Evolutionary conservation across 64 coral and sea anemone species (phyloP), one percentile per base, ranked within the genome.

Genomic region (Pachyseris speciosa): DNA sequence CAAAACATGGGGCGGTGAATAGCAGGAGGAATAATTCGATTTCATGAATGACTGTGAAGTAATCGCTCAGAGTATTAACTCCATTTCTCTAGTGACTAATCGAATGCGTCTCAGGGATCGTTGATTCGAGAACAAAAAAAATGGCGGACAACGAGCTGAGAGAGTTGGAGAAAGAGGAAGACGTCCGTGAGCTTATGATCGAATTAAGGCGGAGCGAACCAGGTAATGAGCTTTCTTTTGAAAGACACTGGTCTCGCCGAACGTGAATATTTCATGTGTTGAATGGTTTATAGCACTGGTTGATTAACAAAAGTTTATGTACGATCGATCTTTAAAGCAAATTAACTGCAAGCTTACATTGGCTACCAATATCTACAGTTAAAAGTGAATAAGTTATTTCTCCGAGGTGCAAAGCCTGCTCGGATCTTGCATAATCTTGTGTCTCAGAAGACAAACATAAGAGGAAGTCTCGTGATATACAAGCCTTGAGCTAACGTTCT

Each of bases 141-240:
- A 97, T 97, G 95, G 95, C 95, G 91, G 95, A 97, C 29, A 89
- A 39, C 24, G 30, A 89, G 25, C 69, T 70, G 22, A 71, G 60
- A 74, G 91, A 94, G 57, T 67, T 38, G 1, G 27, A 40, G 5
- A 91, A 90, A 31, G 91, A 93, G 29, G 64, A 84, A 15, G 95
- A 96, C 1, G 86, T 90, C 42, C 79, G 71, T 30, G 86, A 93
- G 39, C 69, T 86, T 64, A 97, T 97, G 95, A 83, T 97, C 63
- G 95, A 97, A 80, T 83, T 97, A 37, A 97, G 76, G 77, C 95
- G 93, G 91, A 97, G 74, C 64, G 77, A 94, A n/a, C 95, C 95
- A 93, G 95, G 95, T 97, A 88, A 44, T 61, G 33, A 15, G 67
- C 51, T 31, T 67, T 42, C 5, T 59, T 25, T 52, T 37, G 50